Evolutionary conservation across 1,140 invertebrate genomes (phyloP).

Genomic region (Bombus balteatus): DNA sequence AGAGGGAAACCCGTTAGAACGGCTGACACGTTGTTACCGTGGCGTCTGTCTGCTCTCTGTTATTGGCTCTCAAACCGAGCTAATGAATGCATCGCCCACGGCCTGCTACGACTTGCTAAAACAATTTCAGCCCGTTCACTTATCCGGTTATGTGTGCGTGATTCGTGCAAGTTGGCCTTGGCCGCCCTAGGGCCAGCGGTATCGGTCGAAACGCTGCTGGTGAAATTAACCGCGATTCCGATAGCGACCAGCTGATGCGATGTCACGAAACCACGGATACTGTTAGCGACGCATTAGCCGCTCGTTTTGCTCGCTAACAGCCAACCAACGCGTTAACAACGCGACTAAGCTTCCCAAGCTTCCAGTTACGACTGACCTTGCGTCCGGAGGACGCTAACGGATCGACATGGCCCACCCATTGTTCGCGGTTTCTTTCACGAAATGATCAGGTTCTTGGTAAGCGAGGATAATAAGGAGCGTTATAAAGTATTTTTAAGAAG

Average conservation of each 20-base stretch:
- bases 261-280: conserved; percentile 28
- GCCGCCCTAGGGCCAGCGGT: conserved; percentile 30
- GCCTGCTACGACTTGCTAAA: conserved; percentile 64
- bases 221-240: conserved; percentile 51
- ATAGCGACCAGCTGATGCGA: conserved; percentile 34
- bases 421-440: conserved; percentile 6
- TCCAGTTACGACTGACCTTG: conserved; percentile 38
- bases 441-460: background rate
- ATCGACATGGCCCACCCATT: conserved; percentile 27
- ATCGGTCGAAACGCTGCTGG: conserved; percentile 7
- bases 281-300: conserved; percentile 27
- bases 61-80: conserved; percentile 80
- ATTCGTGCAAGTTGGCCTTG: conserved; percentile 69
- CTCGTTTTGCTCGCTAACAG: conserved; percentile 16
- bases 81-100: conserved; percentile 81
- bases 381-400: conserved; percentile 17
- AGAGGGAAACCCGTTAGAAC: conserved; percentile 78
- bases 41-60: conserved; percentile 74
- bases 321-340: conserved; percentile 13
- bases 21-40: conserved; percentile 80
- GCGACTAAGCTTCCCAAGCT: background rate
- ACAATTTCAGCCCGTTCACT: conserved; percentile 66
- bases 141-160: conserved; percentile 65
- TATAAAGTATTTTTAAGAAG: too few relatives aligned
- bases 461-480: background rate